Conservation (phyloP, 2,888 invertebrate species). For the Andrena flavipes region DNA sequence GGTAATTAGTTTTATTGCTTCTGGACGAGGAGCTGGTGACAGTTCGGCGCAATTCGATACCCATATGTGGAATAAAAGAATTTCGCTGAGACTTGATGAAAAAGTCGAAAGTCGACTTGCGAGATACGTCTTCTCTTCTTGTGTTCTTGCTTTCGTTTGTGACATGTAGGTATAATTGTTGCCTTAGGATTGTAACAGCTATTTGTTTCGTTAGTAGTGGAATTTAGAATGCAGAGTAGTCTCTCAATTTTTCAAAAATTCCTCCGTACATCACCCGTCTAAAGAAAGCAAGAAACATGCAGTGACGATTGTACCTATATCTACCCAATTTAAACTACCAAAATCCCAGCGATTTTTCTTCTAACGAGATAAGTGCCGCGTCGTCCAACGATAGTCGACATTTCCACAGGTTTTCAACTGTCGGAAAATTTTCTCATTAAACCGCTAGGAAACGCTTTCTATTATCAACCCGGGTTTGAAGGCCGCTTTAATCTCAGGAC, state of each 20-base stretch:
- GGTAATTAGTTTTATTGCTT: constrained; percentile 30
- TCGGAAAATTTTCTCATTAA: constrained; percentile 27
- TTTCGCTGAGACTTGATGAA: too few relatives aligned
- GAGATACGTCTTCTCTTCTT: too few relatives aligned
- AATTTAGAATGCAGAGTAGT: too few relatives aligned
- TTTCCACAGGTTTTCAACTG: not conserved
- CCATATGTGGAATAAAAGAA: not conserved
- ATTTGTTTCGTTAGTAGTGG: too few relatives aligned
- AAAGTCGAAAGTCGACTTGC: too few relatives aligned
- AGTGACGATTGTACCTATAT: not conserved
- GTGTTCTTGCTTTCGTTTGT: too few relatives aligned
- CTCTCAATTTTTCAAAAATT: too few relatives aligned
- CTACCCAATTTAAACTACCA: constrained; percentile 20
- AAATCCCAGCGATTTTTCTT: constrained; percentile 12
- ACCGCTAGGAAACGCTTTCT: constrained; percentile 16
- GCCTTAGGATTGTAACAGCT: too few relatives aligned
- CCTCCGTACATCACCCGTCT: not conserved
- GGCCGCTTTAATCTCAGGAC: constrained; percentile 46
- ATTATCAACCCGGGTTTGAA: constrained; percentile 36
- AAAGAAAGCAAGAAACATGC: not conserved
- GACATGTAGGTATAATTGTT: too few relatives aligned
- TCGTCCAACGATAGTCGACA: not conserved
- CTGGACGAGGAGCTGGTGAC: not conserved
- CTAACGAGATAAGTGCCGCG: constrained; percentile 11
- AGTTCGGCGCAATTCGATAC: not conserved